Percentiles rank a stretch among this genome's conserved stretches.
phyloP scores from a whole-genome alignment of 1,140 invertebrate genomes.

The Aethina tumida region DNA sequence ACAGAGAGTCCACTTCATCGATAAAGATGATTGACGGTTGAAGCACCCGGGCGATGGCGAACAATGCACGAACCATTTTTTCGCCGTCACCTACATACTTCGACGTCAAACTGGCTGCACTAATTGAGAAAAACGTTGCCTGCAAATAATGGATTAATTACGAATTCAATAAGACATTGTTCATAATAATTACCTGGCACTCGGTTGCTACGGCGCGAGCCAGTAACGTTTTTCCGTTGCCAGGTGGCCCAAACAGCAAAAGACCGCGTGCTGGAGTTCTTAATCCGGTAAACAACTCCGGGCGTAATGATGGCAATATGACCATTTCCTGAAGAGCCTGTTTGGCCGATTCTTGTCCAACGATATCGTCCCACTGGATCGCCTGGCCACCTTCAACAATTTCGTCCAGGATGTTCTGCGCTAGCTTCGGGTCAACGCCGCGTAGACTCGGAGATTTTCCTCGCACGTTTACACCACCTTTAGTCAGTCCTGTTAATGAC shows the following conservation, averaged over 20 bases:
- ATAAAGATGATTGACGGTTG: constrained; percentile 94
- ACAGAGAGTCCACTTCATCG: constrained; percentile 92
- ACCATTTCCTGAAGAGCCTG: constrained; percentile 97
- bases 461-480: constrained; percentile 10
- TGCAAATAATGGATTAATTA: constrained; percentile 14
- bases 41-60: constrained; percentile 85
- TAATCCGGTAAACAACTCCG: constrained; percentile 90
- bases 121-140: constrained; percentile 96
- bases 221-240: constrained; percentile 81
- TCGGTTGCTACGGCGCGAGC: constrained; percentile 87
- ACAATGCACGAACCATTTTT: constrained; percentile 91
- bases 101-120: constrained; percentile 94
- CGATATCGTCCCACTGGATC: constrained; percentile 89
- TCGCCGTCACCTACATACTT: constrained; percentile 98
- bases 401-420: constrained; percentile 68
- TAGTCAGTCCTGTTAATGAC: constrained; percentile 3
- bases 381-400: constrained; percentile 63
- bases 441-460: constrained; percentile 44
- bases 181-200: constrained; percentile 41
- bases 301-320: constrained; percentile 87
- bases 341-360: constrained; percentile 82
- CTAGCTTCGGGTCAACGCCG: constrained; percentile 83
- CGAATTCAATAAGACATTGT: constrained; percentile 2
- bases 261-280: constrained; percentile 82
- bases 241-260: constrained; percentile 91